Conservation (phyloP, 1,140 invertebrate genomes). For the Drosophila mayri region DNA sequence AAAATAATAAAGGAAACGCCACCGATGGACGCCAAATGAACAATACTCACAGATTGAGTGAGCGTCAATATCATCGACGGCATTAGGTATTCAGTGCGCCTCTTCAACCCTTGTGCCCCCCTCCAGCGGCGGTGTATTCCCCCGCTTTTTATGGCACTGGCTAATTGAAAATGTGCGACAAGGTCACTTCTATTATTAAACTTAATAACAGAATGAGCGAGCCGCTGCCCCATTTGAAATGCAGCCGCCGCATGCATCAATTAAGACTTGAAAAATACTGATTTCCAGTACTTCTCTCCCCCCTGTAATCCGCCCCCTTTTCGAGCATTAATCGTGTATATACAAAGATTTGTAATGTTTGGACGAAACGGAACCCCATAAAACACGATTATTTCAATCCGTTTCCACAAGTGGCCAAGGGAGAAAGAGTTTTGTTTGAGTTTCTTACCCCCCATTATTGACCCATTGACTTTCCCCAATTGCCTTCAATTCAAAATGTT, state of each 20-base stretch:
- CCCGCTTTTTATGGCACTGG: constrained; percentile 21
- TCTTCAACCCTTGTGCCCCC: constrained; percentile 12
- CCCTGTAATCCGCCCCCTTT: constrained; percentile 8
- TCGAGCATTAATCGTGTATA: constrained; percentile 4
- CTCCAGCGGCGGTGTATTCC: neutral
- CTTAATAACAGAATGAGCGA: constrained; percentile 56
- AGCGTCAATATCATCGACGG: constrained; percentile 26
- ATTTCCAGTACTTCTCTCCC: constrained; percentile 3
- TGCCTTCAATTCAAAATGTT: constrained; percentile 61
- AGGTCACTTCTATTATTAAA: constrained; percentile 67
- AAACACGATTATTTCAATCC: constrained; percentile 9
- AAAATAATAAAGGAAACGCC: constrained; percentile 38
- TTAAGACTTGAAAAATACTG: constrained; percentile 33
- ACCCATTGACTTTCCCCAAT: constrained; percentile 66
- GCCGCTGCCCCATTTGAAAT: constrained; percentile 34
- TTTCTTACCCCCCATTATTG: constrained; percentile 39
- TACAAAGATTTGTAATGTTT: constrained; percentile 3
- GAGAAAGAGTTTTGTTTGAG: constrained; percentile 13
- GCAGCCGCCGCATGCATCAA: constrained; percentile 38
- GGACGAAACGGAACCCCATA: constrained; percentile 12
- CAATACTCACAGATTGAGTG: constrained; percentile 32
- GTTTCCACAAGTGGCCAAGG: neutral
- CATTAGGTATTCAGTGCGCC: constrained; percentile 34
- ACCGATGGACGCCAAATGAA: constrained; percentile 14
- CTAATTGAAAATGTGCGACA: constrained; percentile 56